Conservation (phyloP, 2,113 vertebrate species). For the Oncorhynchus mykiss region DNA sequence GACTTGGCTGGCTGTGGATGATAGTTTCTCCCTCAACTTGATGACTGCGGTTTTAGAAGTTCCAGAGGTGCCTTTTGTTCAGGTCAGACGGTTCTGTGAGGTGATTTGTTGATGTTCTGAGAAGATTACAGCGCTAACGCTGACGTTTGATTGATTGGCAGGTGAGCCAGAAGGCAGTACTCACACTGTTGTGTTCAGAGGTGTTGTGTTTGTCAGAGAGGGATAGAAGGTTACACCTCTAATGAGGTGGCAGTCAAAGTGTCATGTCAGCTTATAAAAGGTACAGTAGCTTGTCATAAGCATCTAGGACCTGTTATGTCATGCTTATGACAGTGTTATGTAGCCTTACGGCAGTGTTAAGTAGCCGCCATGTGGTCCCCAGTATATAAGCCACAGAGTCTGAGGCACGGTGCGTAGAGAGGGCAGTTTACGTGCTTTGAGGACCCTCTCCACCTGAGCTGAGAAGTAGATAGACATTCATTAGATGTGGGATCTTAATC, state of each 20-base stretch:
- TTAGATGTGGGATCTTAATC: constrained; percentile 69
- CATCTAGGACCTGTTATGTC: background rate
- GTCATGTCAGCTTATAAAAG: constrained; percentile 17
- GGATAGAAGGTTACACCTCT: constrained; percentile 35
- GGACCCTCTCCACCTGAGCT: constrained; percentile 85
- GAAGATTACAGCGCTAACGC: background rate
- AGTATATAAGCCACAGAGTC: constrained; percentile 82
- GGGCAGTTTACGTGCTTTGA: constrained; percentile 74
- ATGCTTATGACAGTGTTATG: constrained; percentile 18
- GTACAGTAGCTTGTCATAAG: constrained; percentile 21
- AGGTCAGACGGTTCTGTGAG: background rate
- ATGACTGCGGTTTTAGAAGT: background rate
- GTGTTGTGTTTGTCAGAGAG: constrained; percentile 73
- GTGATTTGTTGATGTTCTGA: background rate
- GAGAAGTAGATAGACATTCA: constrained; percentile 90
- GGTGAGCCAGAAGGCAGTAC: background rate
- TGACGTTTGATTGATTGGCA: background rate
- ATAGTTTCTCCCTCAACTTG: background rate
- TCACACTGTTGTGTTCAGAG: constrained; percentile 74
- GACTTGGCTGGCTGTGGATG: too few relatives aligned
- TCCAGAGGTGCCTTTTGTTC: background rate
- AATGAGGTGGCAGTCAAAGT: background rate
- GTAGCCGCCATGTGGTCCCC: constrained; percentile 2
- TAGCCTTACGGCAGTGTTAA: constrained; percentile 9
- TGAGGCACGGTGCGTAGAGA: constrained; percentile 87